These are phyloP conservation scores for Etia nguti DNA, from an alignment of 2,113 vertebrate genomes.

Conservation along the genomic window DNA sequence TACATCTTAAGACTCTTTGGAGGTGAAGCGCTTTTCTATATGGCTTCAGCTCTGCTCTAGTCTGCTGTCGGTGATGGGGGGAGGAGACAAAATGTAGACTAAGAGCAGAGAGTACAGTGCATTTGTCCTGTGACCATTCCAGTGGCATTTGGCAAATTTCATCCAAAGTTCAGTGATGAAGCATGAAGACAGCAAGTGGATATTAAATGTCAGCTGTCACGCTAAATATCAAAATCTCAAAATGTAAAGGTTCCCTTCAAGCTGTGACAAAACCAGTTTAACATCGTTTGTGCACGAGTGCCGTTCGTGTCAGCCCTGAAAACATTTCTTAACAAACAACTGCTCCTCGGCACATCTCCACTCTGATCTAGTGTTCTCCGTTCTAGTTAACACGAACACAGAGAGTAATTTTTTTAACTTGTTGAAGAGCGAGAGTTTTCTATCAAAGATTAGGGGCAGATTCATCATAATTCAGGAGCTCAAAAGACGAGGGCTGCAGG, in stretches of 20 bases:
- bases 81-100: background rate
- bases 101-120: background rate
- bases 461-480: constrained; percentile 60
- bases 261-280: background rate
- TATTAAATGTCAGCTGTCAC: background rate
- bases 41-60: constrained; percentile 5
- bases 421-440: constrained; percentile 3
- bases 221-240: background rate
- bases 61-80: background rate
- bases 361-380: background rate
- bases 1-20: constrained; percentile 59
- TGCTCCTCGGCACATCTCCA: background rate
- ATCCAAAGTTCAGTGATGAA: background rate
- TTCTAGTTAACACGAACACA: constrained; percentile 37
- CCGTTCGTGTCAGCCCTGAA: background rate
- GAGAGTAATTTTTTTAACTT: constrained; percentile 41
- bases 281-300: background rate
- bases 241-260: background rate
- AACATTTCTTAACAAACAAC: background rate
- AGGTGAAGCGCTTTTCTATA: constrained; percentile 29
- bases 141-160: background rate
- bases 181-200: background rate
- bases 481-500: constrained; percentile 33
- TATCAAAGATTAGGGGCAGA: constrained; percentile 28
- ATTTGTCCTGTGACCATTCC: background rate